Conservation (phyloP, 2,113 vertebrate genomes). For the Alethe diademata region DNA sequence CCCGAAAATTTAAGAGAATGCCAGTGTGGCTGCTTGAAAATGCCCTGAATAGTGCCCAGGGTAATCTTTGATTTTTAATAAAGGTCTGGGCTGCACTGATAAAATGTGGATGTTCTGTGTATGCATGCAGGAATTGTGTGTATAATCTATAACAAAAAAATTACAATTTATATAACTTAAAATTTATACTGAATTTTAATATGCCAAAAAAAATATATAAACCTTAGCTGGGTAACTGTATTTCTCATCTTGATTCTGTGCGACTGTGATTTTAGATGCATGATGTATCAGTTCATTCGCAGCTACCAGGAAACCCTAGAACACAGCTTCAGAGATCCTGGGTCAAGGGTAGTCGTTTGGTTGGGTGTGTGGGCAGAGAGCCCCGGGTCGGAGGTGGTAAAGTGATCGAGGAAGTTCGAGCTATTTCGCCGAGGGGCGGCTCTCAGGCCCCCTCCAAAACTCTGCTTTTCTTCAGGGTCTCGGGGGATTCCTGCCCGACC, state of each 20-base stretch:
- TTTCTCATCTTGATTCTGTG: not conserved
- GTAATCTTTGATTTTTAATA: not conserved
- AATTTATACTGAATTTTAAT: not conserved
- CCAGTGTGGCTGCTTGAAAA: not conserved
- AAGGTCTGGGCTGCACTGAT: accelerated
- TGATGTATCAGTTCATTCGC: not conserved
- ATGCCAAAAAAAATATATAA: not conserved
- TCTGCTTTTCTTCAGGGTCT: not conserved
- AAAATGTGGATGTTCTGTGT: not conserved
- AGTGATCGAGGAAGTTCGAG: not conserved
- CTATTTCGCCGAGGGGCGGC: accelerated
- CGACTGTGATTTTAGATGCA: not conserved
- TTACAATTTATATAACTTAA: too few species aligned
- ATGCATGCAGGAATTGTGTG: not conserved
- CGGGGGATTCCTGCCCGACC: too few species aligned
- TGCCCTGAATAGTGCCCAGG: not conserved
- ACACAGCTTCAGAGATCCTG: accelerated
- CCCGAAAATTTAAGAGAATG: not conserved
- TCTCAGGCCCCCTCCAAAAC: not conserved
- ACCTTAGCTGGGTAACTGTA: too few species aligned
- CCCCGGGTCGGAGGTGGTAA: accelerated
- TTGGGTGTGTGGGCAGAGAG: not conserved
- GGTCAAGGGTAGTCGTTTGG: not conserved
- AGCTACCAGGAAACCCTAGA: not conserved
- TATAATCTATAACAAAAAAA: not conserved